Evolutionary conservation across 2,888 invertebrate species (phyloP), one percentile per base, ranked within the genome.

Genomic region (Celastrina argiolus): DNA sequence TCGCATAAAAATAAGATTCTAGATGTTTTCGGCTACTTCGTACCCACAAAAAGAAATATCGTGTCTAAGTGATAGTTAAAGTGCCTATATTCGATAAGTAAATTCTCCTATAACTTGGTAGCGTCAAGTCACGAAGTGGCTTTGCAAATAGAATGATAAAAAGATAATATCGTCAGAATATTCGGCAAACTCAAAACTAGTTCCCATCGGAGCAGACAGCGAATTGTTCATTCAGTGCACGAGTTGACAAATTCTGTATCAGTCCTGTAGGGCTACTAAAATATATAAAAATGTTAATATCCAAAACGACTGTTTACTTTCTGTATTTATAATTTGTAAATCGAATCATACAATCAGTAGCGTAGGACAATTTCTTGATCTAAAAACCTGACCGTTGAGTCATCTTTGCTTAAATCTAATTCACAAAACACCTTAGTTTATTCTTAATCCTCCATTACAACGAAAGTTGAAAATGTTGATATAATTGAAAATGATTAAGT

Each of bases 211-310:
- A 65, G 65, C 59, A 61, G 61, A 61, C 61, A 36, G 61, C 18
- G 61, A 61, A 61, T 65, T 42, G 65, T 59, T 41, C 65, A 65
- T 65, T 65, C 65, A 26, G 39, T 18, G 65, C 65, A 65, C 65
- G 65, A 65, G 42, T 65, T 59, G 58, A 61, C 61, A 61, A 61
- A 61, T 61, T 61, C 39, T 61, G 61, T 61, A 36, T 36, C 61
- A 61, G 61, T 36, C 39, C 61, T 61, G 18, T 36, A 61, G 61
- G 61, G 61, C 39, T 39, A 61, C 61, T 39, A 22, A 2, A 61
- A 61, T 61, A 61, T 39, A 61, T 61, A 51, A 51, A 51, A 51
- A 51, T 51, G 22, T 26, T 26, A 14, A 51, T 51, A 22, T 26
- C 22, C 22, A 51, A 18, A 22, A 51, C 14, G 10, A 26, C 5